phyloP scores from a whole-genome alignment of 2,113 vertebrate genomes.

The Tor tambroides region DNA sequence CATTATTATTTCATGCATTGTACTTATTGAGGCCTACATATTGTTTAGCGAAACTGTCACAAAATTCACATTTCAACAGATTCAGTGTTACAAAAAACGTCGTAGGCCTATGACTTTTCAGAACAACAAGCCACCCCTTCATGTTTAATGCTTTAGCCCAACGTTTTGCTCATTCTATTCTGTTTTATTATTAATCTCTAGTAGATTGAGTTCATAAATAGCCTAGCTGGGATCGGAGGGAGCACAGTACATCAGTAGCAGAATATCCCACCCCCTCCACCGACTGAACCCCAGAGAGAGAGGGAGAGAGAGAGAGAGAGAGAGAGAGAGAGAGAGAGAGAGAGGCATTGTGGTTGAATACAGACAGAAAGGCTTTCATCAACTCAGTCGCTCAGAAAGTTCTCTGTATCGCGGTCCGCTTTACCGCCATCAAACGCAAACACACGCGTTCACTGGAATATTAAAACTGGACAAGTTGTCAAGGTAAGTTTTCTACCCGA shows the following conservation, averaged over 20 bases:
- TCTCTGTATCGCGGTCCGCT: background rate
- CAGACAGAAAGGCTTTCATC: slow-evolving; percentile 28
- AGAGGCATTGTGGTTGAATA: background rate
- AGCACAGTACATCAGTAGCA: slow-evolving; percentile 8
- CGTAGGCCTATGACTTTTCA: background rate
- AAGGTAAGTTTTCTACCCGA: slow-evolving; percentile 19
- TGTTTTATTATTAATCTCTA: background rate
- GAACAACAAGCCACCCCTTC: background rate
- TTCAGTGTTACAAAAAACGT: background rate
- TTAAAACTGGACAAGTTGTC: slow-evolving; percentile 3
- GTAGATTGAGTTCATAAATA: background rate
- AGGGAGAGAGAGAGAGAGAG: slow-evolving; percentile 6
- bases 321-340: background rate
- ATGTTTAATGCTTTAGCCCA: background rate
- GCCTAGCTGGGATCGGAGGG: background rate
- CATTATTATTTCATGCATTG: background rate
- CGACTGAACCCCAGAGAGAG: slow-evolving; percentile 31
- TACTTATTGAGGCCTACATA: too few relatives aligned
- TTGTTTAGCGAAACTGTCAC: background rate
- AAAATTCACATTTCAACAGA: background rate
- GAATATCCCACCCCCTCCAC: slow-evolving; percentile 1
- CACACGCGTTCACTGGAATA: background rate
- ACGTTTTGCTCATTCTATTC: background rate
- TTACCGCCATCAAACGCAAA: background rate
- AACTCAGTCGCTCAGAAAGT: slow-evolving; percentile 37